Percentiles rank a stretch among this genome's conserved stretches.
Conservation (phyloP, 2,888 invertebrate genomes). For the Lasius fuliginosus region DNA sequence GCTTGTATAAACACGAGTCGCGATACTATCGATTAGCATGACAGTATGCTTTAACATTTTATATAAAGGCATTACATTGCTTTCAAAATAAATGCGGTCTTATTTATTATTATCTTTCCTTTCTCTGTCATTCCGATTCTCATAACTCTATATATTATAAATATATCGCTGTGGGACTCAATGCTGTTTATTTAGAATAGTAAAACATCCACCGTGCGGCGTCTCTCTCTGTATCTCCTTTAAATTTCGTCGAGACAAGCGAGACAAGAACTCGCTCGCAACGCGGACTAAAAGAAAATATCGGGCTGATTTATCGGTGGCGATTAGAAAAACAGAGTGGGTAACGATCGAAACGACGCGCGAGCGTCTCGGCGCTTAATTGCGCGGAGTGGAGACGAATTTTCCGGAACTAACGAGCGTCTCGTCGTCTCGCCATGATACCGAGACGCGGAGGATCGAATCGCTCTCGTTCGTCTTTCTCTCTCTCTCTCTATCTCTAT, state of each 20-base stretch:
- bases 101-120: background rate
- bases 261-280: background rate
- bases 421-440: slow-evolving; percentile 61
- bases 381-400: slow-evolving; percentile 75
- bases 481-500: background rate
- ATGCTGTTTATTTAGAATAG: background rate
- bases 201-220: background rate
- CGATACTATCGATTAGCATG: background rate
- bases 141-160: background rate
- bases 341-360: slow-evolving; percentile 69
- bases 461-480: slow-evolving; percentile 40
- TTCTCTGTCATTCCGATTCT: background rate
- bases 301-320: slow-evolving; percentile 41
- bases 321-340: slow-evolving; percentile 59
- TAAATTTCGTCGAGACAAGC: background rate
- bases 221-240: background rate
- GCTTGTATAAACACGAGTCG: slow-evolving; percentile 1
- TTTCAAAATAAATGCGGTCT: background rate
- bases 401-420: slow-evolving; percentile 81
- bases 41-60: slow-evolving; percentile 19
- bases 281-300: background rate
- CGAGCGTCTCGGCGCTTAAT: slow-evolving; percentile 66
- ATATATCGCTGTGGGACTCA: background rate
- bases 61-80: background rate
- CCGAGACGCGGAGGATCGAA: slow-evolving; percentile 61